These are phyloP conservation scores for Corynorhinus townsendii DNA, from an alignment of 2,113 vertebrate species.

Conservation along the genomic window DNA sequence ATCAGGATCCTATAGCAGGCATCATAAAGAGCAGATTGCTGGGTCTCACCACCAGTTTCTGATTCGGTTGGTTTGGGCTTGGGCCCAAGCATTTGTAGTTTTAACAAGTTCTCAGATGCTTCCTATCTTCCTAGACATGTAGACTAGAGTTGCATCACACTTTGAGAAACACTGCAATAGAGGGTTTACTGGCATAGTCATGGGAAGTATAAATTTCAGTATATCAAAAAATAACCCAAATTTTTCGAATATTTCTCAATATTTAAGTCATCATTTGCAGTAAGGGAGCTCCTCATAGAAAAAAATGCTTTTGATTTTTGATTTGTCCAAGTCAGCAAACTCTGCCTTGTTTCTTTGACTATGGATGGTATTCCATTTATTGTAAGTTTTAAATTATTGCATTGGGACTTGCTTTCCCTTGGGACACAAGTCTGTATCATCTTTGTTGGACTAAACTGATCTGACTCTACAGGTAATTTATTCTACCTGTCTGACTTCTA, in stretches of 20 bases:
- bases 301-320: neutral
- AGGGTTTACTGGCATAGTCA: neutral
- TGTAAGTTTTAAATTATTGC: neutral
- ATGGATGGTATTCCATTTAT: neutral
- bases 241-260: neutral
- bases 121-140: neutral
- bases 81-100: neutral
- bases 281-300: neutral
- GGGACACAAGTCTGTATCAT: accelerated
- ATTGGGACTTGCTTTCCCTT: neutral
- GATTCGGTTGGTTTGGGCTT: neutral
- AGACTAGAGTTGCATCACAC: neutral
- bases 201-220: neutral
- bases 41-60: neutral
- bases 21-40: neutral
- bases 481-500: neutral
- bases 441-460: neutral
- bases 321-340: neutral
- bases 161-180: neutral
- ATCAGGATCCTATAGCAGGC: neutral
- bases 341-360: neutral
- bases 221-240: neutral
- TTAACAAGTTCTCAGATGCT: neutral
- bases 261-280: neutral
- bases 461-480: neutral